Evolutionary conservation across 2,888 invertebrate species (phyloP).

Genomic region (Megastigmus dorsalis): DNA sequence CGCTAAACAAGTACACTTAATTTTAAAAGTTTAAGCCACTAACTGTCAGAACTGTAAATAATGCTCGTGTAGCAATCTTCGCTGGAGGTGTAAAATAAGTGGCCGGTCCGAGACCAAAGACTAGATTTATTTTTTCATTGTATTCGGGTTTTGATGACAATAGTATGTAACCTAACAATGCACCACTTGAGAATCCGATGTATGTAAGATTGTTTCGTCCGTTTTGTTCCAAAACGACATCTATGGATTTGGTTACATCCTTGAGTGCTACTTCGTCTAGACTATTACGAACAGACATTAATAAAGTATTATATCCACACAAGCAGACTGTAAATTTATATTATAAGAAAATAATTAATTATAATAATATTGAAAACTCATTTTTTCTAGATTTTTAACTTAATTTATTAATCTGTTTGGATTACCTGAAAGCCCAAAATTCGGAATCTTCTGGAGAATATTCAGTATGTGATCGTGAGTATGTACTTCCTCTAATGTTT

Average conservation of each 20-base stretch:
- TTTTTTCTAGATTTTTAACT: neutral
- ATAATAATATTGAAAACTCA: neutral
- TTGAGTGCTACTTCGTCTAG: neutral
- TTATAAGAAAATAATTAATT: neutral
- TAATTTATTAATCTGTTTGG: too few relatives aligned
- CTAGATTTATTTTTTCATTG: slow-evolving; percentile 80
- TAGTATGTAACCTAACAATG: slow-evolving; percentile 82
- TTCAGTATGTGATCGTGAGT: neutral
- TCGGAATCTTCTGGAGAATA: neutral
- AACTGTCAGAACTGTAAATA: too few relatives aligned
- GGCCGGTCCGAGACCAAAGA: slow-evolving; percentile 61
- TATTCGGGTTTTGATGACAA: slow-evolving; percentile 82
- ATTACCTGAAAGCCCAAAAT: slow-evolving; percentile 24
- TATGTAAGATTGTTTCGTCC: slow-evolving; percentile 73
- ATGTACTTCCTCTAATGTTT: slow-evolving; percentile 14
- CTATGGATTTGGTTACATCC: neutral
- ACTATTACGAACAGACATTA: neutral
- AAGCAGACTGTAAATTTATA: neutral
- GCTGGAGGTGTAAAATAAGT: neutral
- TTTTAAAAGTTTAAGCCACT: too few relatives aligned
- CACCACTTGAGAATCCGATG: slow-evolving; percentile 94
- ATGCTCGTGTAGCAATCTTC: too few relatives aligned
- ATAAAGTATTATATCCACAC: neutral
- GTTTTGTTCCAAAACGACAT: neutral
- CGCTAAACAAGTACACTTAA: too few relatives aligned